Evolutionary conservation across 2,888 invertebrate species (phyloP), one percentile per base, ranked within the genome.

Genomic region (Mimas tiliae): DNA sequence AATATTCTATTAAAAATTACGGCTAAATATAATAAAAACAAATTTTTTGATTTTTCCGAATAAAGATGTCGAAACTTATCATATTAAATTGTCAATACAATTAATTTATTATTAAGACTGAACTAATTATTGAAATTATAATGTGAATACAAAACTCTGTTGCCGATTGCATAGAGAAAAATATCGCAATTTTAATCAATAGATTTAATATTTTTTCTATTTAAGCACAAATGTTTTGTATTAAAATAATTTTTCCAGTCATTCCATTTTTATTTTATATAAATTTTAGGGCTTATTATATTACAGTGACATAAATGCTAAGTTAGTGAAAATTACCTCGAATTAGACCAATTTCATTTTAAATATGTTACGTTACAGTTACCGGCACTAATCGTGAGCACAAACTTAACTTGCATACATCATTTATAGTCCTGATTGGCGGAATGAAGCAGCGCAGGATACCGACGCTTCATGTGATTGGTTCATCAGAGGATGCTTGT

Each of bases 41-140:
- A 19, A 38, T 14, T 45, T 33, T 12, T 45, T 19, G 21, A 64
- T 16, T 16, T 45, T 42, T 27, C 42, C 52, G n/a, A n/a, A 64
- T 50, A 50, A 16, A 51, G 16, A 14, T 4, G 0, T 16, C 27
- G 19, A 9, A 21, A 53, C 16, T 27, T 19, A 27, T 16, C n/a
- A n/a, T n/a, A n/a, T n/a, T n/a, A 9, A 8, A 8, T 42, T 53
- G 73, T 75, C 75, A 75, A 73, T 76, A 78, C 19, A 11, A 19
- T 78, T 84, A 82, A 85, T 84, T 84, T 83, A 83, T 85, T 82
- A 74, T 88, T 89, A 89, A 91, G 90, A 90, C 90, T 90, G 90
- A 90, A 84, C 79, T 83, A 82, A 82, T 82, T 82, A 83, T 82
- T 80, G 75, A 74, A 79, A 79, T 72, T 77, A 72, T 75, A 71